phyloP scores from a whole-genome alignment of 2,797 vertebrate species.

The Sardinella longiceps region DNA sequence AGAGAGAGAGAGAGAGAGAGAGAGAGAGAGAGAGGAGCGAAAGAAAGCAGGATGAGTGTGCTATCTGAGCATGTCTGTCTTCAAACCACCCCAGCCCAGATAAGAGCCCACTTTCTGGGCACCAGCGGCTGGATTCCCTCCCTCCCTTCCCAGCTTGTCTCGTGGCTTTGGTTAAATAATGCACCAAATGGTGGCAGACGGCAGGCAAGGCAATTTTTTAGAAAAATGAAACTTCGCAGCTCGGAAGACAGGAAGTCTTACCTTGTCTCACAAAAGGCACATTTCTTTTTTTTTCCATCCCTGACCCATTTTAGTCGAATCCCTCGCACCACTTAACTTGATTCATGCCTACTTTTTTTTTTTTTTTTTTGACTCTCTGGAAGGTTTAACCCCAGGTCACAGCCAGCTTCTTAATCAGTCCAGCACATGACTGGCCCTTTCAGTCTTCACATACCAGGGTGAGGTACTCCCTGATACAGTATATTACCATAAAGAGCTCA shows the following conservation, averaged over 20 bases:
- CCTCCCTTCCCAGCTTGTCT: background rate
- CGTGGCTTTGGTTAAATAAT: background rate
- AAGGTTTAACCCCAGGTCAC: conserved; percentile 74
- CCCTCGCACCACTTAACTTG: conserved; percentile 38
- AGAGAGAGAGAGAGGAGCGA: conserved; percentile 26
- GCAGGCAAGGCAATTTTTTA: background rate
- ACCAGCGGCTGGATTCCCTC: background rate
- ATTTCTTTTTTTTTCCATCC: background rate
- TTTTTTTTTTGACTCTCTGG: conserved; percentile 31
- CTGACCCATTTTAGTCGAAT: conserved; percentile 62
- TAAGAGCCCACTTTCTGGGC: background rate
- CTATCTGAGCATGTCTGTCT: conserved; percentile 16
- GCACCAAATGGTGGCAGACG: background rate
- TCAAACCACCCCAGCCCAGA: conserved; percentile 15
- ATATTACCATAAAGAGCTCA: conserved; percentile 74
- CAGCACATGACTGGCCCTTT: conserved; percentile 73
- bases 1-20: conserved; percentile 36
- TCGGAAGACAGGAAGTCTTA: background rate
- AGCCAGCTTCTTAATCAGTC: conserved; percentile 72
- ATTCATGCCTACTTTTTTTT: conserved; percentile 56
- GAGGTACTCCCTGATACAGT: conserved; percentile 74
- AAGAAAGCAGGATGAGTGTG: conserved; percentile 45
- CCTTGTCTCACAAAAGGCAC: background rate
- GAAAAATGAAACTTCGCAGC: background rate
- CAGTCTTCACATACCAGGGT: conserved; percentile 72